phyloP scores from a whole-genome alignment of 2,797 vertebrate genomes.

The Cuculus canorus region DNA sequence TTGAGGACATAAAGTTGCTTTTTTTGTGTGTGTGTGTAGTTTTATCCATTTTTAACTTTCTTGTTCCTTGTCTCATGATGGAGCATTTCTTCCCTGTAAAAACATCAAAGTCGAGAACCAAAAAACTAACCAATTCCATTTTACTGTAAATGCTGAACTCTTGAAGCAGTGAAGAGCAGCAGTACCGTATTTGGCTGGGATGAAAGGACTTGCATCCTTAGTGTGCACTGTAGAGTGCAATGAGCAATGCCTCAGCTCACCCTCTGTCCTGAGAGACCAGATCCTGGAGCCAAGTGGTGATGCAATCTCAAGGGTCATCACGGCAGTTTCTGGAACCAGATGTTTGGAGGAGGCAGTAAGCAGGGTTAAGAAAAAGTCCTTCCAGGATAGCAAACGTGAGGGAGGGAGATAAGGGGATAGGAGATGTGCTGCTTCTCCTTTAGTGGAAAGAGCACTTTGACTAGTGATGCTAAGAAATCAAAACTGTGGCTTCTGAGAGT shows the following conservation, averaged over 20 bases:
- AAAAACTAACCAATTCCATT: neutral
- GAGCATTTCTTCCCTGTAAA: neutral
- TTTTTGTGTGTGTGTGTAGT: neutral
- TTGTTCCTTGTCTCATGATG: neutral
- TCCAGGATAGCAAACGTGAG: neutral
- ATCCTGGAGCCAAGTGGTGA: neutral
- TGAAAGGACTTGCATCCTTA: neutral
- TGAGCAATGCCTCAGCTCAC: neutral
- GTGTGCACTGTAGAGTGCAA: neutral
- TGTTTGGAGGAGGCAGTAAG: neutral
- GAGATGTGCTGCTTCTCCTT: neutral
- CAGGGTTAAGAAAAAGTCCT: neutral
- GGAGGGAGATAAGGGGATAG: neutral
- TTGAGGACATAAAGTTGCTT: neutral
- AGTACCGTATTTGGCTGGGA: neutral
- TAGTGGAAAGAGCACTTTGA: fast-evolving
- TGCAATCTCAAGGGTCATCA: neutral
- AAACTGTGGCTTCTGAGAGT: neutral
- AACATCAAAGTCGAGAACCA: neutral
- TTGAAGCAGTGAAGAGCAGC: neutral
- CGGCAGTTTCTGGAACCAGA: neutral
- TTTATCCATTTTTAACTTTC: neutral
- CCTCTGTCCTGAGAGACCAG: neutral
- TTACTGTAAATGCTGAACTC: neutral
- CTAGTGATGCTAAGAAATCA: neutral